Percentiles rank a stretch among this genome's conserved stretches.
phyloP scores from a whole-genome alignment of 2,888 invertebrate species.

The Heliconius cydno region DNA sequence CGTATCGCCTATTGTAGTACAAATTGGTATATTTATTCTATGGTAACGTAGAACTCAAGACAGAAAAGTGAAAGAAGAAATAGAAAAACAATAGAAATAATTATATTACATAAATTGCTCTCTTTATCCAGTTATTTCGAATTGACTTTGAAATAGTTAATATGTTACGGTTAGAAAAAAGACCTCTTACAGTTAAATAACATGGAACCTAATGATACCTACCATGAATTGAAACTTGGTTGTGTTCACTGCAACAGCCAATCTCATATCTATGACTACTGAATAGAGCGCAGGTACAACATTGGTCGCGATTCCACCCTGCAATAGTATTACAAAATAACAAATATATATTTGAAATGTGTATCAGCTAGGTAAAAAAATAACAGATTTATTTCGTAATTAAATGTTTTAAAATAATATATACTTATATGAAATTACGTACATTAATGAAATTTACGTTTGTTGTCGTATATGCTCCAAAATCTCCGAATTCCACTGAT shows the following conservation, averaged over 20 bases:
- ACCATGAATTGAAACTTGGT: constrained; percentile 60
- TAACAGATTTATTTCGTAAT: too few relatives aligned
- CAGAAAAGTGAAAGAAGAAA: too few relatives aligned
- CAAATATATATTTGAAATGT: too few relatives aligned
- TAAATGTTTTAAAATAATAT: too few relatives aligned
- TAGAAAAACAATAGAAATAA: too few relatives aligned
- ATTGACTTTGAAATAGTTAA: neutral
- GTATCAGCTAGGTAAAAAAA: too few relatives aligned
- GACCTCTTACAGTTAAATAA: too few relatives aligned
- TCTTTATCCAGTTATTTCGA: too few relatives aligned
- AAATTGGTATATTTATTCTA: too few relatives aligned
- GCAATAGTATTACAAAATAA: constrained; percentile 26
- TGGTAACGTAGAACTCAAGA: too few relatives aligned
- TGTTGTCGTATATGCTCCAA: constrained; percentile 56
- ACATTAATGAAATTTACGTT: constrained; percentile 67
- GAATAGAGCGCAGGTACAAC: constrained; percentile 59
- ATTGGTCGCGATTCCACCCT: constrained; percentile 65
- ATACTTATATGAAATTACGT: constrained; percentile 34
- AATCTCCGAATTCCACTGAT: constrained; percentile 50
- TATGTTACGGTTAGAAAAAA: neutral
- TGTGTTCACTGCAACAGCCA: constrained; percentile 55
- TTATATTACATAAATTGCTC: too few relatives aligned
- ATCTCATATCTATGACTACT: constrained; percentile 63
- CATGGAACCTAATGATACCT: constrained; percentile 41
- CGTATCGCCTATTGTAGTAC: too few relatives aligned